Percentiles rank a stretch among this genome's conserved stretches.
These are phyloP conservation scores for Melieria picta DNA, from an alignment of 2,888 invertebrate genomes.

Conservation along the genomic window DNA sequence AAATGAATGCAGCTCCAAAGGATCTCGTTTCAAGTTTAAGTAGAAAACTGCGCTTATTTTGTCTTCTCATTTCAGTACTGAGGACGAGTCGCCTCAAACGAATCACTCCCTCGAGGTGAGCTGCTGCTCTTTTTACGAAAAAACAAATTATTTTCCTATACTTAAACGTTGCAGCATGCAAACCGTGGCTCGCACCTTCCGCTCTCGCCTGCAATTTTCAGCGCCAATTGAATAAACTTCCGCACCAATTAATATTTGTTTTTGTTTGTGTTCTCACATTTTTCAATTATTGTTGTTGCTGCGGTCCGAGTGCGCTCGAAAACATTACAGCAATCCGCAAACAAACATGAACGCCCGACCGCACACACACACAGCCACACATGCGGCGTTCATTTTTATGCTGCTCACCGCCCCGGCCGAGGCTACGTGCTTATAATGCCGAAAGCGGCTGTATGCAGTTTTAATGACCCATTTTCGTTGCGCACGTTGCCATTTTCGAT, in stretches of 20 bases:
- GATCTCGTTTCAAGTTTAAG: no score
- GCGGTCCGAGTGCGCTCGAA: conserved; percentile 9
- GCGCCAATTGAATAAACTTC: conserved; percentile 25
- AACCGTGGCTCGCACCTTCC: no score
- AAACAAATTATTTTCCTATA: no score
- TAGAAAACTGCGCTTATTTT: no score
- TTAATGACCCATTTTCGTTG: conserved; percentile 31
- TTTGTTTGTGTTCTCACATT: not conserved
- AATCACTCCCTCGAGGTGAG: no score
- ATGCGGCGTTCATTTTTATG: not conserved
- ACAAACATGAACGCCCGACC: not conserved
- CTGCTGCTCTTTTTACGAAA: no score
- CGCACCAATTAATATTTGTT: conserved; percentile 10
- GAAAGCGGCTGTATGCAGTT: conserved; percentile 20
- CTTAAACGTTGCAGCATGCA: no score
- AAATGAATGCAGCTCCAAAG: no score
- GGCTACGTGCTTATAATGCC: conserved; percentile 21
- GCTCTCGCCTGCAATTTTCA: not conserved
- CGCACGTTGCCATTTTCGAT: not conserved
- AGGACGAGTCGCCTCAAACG: no score
- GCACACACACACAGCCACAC: not conserved
- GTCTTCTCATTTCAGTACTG: no score
- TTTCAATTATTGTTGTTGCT: not conserved
- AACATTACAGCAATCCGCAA: not conserved
- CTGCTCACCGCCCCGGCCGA: not conserved